Conservation (phyloP, 2,888 invertebrate genomes). For the Augochlorella aurata region DNA sequence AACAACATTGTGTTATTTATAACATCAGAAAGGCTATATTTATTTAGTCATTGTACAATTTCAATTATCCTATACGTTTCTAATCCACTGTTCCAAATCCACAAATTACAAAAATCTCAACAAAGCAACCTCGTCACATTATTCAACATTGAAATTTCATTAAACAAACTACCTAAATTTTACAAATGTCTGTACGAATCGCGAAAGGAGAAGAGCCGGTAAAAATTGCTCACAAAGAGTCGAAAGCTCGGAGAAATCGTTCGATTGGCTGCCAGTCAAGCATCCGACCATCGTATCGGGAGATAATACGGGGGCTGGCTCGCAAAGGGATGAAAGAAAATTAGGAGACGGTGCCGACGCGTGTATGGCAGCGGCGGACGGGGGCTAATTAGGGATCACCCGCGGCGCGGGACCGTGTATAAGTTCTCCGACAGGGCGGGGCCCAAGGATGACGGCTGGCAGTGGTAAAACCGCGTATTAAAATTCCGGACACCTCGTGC, state of each 20-base stretch:
- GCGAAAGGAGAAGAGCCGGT: too few species aligned
- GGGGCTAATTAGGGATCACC: conserved; percentile 55
- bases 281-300: background rate
- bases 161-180: too few species aligned
- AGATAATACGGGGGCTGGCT: background rate
- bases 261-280: conserved; percentile 26
- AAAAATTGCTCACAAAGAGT: too few species aligned
- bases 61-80: too few species aligned
- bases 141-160: too few species aligned
- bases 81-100: too few species aligned
- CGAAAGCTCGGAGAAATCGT: background rate
- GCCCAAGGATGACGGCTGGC: conserved; percentile 31
- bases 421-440: conserved; percentile 54
- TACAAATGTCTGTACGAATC: too few species aligned
- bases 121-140: too few species aligned
- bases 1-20: too few species aligned
- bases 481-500: conserved; percentile 74
- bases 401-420: conserved; percentile 43
- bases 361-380: background rate
- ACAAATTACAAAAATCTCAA: too few species aligned
- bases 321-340: conserved; percentile 6
- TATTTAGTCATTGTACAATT: too few species aligned
- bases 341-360: background rate
- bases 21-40: too few species aligned
- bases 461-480: conserved; percentile 72